Percentiles rank a stretch among this genome's conserved stretches.
Evolutionary conservation across 2,113 vertebrate species (phyloP).

Genomic region (Pteropus alecto): DNA sequence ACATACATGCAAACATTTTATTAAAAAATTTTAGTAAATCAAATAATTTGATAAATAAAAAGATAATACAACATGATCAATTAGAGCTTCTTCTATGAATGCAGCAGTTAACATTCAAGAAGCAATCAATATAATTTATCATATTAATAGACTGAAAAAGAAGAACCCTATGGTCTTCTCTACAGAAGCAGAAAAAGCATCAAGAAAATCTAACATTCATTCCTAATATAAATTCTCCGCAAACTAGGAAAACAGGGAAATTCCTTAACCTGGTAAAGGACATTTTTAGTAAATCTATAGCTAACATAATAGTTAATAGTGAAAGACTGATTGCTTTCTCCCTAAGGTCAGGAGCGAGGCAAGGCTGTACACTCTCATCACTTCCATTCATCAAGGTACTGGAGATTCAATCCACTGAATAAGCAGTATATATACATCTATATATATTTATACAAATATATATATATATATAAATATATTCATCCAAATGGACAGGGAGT

Average conservation of each 20-base stretch:
- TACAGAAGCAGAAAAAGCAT: background rate
- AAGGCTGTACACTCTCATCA: background rate
- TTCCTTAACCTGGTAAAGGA: background rate
- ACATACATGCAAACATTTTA: background rate
- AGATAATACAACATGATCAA: background rate
- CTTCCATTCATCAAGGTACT: background rate
- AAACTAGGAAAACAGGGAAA: background rate
- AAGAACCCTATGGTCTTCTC: background rate
- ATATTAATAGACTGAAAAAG: background rate
- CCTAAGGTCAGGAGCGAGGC: background rate
- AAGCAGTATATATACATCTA: background rate
- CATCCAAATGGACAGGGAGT: background rate
- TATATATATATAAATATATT: background rate
- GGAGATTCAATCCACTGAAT: background rate
- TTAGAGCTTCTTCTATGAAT: background rate
- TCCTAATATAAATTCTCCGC: background rate
- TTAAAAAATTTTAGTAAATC: background rate
- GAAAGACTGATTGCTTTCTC: background rate
- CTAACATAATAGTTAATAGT: background rate
- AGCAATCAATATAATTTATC: background rate
- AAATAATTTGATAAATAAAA: background rate
- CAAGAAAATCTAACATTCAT: background rate
- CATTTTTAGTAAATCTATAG: background rate
- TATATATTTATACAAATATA: background rate
- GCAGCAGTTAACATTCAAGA: background rate